Evolutionary conservation across 2,888 invertebrate species (phyloP).

Genomic region (Eulithis testata): DNA sequence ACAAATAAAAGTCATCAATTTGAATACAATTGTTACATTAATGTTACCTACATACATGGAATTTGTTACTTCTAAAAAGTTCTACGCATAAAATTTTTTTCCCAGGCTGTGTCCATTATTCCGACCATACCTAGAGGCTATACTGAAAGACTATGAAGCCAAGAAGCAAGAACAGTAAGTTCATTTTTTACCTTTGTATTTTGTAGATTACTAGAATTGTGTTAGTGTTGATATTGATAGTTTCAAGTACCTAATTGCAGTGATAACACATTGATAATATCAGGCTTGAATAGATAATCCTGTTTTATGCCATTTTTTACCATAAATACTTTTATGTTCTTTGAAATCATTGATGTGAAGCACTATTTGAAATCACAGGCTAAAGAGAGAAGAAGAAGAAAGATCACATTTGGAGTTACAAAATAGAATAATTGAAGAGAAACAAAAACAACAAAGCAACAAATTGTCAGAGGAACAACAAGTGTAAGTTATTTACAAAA

Average conservation of each 20-base stretch:
- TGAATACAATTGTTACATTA: constrained; percentile 5
- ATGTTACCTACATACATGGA: neutral
- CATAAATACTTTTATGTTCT: neutral
- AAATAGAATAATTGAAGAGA: constrained; percentile 85
- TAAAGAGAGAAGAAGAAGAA: constrained; percentile 84
- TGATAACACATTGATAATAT: constrained; percentile 11
- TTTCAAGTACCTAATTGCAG: constrained; percentile 4
- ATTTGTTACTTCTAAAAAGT: constrained; percentile 6
- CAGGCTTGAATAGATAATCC: neutral
- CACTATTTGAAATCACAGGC: constrained; percentile 42
- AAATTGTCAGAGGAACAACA: constrained; percentile 86
- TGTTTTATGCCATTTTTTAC: neutral
- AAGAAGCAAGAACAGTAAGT: constrained; percentile 84
- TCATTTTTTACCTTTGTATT: constrained; percentile 7
- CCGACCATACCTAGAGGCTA: constrained; percentile 95
- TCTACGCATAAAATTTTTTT: constrained; percentile 46
- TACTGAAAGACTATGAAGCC: constrained; percentile 94
- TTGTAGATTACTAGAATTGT: too few species aligned
- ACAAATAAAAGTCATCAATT: constrained; percentile 7
- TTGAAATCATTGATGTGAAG: constrained; percentile 2
- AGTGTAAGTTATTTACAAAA: constrained; percentile 65
- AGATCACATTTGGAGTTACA: constrained; percentile 84
- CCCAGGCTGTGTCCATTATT: constrained; percentile 93
- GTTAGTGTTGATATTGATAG: constrained; percentile 1
- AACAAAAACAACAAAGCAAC: constrained; percentile 86